These are phyloP conservation scores for Acropora tenuis DNA, from an alignment of 64 coral and sea anemone species.

Conservation along the genomic window DNA sequence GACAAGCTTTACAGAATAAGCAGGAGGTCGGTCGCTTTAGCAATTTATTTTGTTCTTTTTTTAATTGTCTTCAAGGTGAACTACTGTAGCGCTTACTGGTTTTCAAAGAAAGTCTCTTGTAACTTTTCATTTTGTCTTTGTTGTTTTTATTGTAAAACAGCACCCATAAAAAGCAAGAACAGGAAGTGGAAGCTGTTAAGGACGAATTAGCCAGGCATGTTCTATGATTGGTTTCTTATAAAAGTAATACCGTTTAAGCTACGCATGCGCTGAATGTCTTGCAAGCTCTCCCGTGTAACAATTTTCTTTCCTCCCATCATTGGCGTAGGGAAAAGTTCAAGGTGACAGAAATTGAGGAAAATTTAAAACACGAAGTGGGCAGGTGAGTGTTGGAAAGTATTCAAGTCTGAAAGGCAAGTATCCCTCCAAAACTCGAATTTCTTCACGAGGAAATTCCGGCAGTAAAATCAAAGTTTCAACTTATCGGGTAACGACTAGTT, in stretches of 20 bases:
- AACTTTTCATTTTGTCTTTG: neutral
- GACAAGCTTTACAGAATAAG: too few species aligned
- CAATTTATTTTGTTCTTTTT: too few species aligned
- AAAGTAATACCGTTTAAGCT: too few species aligned
- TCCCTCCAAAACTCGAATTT: neutral
- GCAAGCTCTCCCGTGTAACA: too few species aligned
- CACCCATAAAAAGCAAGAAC: conserved; percentile 7
- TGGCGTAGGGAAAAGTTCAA: neutral
- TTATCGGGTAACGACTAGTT: too few species aligned
- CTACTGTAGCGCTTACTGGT: neutral
- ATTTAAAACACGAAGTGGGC: neutral
- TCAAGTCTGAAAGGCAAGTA: too few species aligned
- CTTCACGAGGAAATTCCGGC: too few species aligned
- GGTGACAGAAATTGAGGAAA: neutral
- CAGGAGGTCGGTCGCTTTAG: too few species aligned
- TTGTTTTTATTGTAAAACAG: neutral
- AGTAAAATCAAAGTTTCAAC: too few species aligned
- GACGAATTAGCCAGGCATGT: neutral
- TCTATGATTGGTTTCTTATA: neutral
- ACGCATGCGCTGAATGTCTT: too few species aligned
- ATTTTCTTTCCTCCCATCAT: neutral
- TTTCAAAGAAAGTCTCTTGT: neutral
- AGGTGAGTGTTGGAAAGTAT: neutral
- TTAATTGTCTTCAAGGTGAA: too few species aligned
- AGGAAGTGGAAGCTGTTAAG: conserved; percentile 9